These are phyloP conservation scores for Oryzias melastigma DNA, from an alignment of 2,113 vertebrate genomes.

Conservation along the genomic window DNA sequence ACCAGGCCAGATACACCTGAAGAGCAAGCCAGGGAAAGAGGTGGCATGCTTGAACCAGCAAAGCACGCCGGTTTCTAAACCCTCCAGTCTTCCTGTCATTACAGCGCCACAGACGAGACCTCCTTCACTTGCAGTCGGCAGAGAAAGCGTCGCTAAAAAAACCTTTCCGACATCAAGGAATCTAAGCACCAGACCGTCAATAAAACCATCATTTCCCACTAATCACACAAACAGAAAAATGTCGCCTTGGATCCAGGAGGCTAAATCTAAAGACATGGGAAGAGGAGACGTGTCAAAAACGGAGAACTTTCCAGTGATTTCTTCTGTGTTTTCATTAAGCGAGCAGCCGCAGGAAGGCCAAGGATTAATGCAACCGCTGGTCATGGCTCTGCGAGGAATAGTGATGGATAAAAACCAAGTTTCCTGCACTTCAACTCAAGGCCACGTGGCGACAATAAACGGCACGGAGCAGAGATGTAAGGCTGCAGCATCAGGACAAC, in stretches of 20 bases:
- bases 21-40: conserved; percentile 40
- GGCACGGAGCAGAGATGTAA: conserved; percentile 2
- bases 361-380: conserved; percentile 66
- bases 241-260: conserved; percentile 27
- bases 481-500: not conserved
- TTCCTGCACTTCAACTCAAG: conserved; percentile 2
- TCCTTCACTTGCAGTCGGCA: conserved; percentile 2
- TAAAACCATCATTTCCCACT: conserved; percentile 11
- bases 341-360: conserved; percentile 76
- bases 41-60: conserved; percentile 12
- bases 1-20: conserved; percentile 15
- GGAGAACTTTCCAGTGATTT: conserved; percentile 87
- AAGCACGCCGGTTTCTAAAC: conserved; percentile 20
- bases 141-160: conserved; percentile 18
- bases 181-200: not conserved
- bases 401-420: conserved; percentile 55
- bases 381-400: conserved; percentile 74
- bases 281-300: conserved; percentile 18
- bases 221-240: conserved; percentile 19
- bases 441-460: conserved; percentile 7
- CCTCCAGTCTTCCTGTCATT: conserved; percentile 15
- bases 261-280: not conserved
- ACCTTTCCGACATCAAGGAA: conserved; percentile 20
- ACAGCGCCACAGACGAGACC: conserved; percentile 19
- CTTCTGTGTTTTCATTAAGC: conserved; percentile 91